Percentiles rank a stretch among this genome's conserved stretches.
phyloP scores from a whole-genome alignment of 2,888 invertebrate species.

The Drosophila mayaguana region DNA sequence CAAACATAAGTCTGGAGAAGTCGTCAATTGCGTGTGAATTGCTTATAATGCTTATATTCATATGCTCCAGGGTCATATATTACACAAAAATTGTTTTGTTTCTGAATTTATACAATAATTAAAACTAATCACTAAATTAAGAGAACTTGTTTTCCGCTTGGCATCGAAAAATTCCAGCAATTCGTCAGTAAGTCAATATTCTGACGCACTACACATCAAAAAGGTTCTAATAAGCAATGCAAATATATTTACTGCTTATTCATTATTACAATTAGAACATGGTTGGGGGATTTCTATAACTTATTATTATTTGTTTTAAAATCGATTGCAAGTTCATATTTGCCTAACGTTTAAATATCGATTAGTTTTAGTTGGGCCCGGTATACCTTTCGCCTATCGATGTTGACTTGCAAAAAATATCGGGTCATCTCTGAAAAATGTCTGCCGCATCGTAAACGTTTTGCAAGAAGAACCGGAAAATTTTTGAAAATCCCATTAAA shows the following conservation, averaged over 20 bases:
- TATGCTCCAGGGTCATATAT: constrained; percentile 33
- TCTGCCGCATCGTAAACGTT: constrained; percentile 77
- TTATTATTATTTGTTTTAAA: constrained; percentile 27
- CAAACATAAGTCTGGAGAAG: constrained; percentile 67
- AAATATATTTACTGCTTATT: constrained; percentile 41
- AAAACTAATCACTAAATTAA: constrained; percentile 23
- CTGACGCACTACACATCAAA: constrained; percentile 28
- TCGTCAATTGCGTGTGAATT: constrained; percentile 61
- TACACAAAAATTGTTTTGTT: constrained; percentile 35
- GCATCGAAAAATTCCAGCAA: constrained; percentile 8
- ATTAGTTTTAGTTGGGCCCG: background rate
- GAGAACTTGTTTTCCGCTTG: constrained; percentile 28
- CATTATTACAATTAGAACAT: constrained; percentile 48
- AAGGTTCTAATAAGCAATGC: constrained; percentile 32
- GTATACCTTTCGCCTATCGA: constrained; percentile 15
- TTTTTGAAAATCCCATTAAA: constrained; percentile 39
- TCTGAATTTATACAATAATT: constrained; percentile 29
- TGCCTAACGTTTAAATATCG: constrained; percentile 27
- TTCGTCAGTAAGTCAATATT: constrained; percentile 33
- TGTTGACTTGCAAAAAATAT: constrained; percentile 26
- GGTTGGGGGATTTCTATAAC: constrained; percentile 37
- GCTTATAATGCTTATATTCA: constrained; percentile 6
- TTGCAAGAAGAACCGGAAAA: constrained; percentile 69
- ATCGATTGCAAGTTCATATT: constrained; percentile 11
- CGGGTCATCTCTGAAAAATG: constrained; percentile 57